Conservation (phyloP, 2,113 vertebrate genomes). For the Paratilapia polleni region DNA sequence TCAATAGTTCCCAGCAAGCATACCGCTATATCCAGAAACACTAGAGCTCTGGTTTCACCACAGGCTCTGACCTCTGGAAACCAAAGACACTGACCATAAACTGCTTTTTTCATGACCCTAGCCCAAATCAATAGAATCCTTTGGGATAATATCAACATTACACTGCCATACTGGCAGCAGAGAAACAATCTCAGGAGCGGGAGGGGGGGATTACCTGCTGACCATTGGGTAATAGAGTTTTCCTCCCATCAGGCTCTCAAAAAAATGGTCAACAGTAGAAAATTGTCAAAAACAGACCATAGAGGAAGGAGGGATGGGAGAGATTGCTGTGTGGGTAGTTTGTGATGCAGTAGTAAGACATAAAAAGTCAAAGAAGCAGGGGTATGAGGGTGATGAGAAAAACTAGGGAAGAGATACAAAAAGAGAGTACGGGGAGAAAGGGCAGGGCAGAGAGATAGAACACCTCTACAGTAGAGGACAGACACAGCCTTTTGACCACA, state of each 20-base stretch:
- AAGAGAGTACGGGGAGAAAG: conserved; percentile 21
- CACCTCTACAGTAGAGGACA: conserved; percentile 59
- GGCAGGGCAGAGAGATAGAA: conserved; percentile 34
- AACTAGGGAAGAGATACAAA: conserved; percentile 12
- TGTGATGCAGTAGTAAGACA: conserved; percentile 15
- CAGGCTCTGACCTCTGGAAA: conserved; percentile 78
- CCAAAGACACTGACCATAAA: conserved; percentile 77
- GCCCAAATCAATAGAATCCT: conserved; percentile 68
- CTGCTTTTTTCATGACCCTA: conserved; percentile 74
- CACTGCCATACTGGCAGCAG: conserved; percentile 55
- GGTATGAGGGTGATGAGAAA: conserved; percentile 6
- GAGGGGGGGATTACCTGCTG: conserved; percentile 52
- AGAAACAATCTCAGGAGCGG: conserved; percentile 62
- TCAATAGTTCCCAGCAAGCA: conserved; percentile 70
- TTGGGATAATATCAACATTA: conserved; percentile 77
- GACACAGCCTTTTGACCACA: conserved; percentile 70
- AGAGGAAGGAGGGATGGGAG: conserved; percentile 8
- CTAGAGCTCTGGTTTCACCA: conserved; percentile 74
- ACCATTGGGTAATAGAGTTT: conserved; percentile 61
- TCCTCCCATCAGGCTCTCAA: conserved; percentile 41
- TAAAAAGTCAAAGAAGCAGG: conserved; percentile 22
- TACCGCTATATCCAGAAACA: conserved; percentile 68
- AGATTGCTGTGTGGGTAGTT: neutral
- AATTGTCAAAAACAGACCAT: conserved; percentile 42
- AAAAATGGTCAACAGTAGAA: conserved; percentile 51